Conservation (phyloP, 2,797 vertebrate genomes). For the Lophotriccus pileatus region DNA sequence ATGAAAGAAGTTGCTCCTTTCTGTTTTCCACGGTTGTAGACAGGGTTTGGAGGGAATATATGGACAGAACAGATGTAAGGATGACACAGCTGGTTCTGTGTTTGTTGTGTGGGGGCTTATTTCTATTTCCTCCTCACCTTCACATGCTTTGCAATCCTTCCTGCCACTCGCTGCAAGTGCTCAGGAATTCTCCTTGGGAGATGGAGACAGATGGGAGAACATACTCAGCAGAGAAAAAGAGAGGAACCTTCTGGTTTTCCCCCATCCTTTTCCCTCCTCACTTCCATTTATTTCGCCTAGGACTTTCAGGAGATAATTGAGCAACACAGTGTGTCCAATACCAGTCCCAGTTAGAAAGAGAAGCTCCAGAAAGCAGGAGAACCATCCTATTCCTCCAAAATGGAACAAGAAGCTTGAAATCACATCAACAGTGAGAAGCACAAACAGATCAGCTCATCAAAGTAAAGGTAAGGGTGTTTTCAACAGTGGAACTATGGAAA, state of each 20-base stretch:
- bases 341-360: background rate
- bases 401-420: background rate
- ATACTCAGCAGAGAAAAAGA: background rate
- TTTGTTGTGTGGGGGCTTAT: background rate
- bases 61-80: background rate
- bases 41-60: background rate
- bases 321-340: background rate
- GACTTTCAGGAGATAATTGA: background rate
- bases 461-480: background rate
- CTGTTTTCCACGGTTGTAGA: background rate
- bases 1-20: background rate
- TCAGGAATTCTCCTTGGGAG: background rate
- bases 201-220: background rate
- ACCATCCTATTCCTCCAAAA: background rate
- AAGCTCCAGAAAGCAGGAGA: background rate
- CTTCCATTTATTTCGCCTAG: background rate
- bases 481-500: background rate
- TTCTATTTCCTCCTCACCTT: background rate
- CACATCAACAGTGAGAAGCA: background rate
- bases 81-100: background rate
- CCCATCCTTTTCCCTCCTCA: background rate
- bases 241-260: background rate
- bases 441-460: background rate
- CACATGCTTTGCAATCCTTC: background rate
- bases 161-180: background rate